Base-by-base conservation (phyloP, 1,140 invertebrate species). In the Caenorhabditis remanei region DNA sequence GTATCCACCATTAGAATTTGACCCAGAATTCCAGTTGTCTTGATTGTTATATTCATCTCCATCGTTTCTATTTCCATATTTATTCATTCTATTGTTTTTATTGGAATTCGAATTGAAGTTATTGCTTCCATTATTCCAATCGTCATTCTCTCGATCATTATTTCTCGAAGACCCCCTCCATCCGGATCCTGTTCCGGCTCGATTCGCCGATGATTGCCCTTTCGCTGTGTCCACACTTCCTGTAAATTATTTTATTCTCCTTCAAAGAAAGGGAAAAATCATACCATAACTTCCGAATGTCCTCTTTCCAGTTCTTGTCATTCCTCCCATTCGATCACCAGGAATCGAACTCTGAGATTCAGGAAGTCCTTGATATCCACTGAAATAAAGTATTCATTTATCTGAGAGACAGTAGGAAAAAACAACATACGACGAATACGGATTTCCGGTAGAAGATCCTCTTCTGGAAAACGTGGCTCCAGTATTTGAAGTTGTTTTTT, bases 231-330 rank as follows among this genome's bases (percentile, higher is more conserved):
- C 71, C 1, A 79, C 71, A 24, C 71, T 79, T 50, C 71, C 71
- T 79, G 46, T 11, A 79, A 21, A 71, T 16, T 71, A 16, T 71
- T 43, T 6, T 14, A 65, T 40, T 40, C 19, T 46, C 11, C 0
- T 32, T 19, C 14, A 19, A 19, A 21, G 8, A n/a, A 58, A 58
- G 6, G 8, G 56, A n/a, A n/a, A 58, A 14, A 65, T 65, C 83
- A 16, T n/a, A 61, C 83, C 83, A 48, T 61, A 84, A 58, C 58
- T 84, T 41, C 58, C 83, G 9, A 61, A 58, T 16, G 55, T 63
- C 48, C 58, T 84, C 55, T 84, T 84, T 58, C 83, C 83, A 84
- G 11, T 61, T 63, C 83, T 84, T 0, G 83, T 84, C 83, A 84
- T 84, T 58, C 83, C 58, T 40, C 83, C 58, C 55, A 61, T 58